Conservation (phyloP, 2,888 invertebrate species). For the Incurvaria masculella region DNA sequence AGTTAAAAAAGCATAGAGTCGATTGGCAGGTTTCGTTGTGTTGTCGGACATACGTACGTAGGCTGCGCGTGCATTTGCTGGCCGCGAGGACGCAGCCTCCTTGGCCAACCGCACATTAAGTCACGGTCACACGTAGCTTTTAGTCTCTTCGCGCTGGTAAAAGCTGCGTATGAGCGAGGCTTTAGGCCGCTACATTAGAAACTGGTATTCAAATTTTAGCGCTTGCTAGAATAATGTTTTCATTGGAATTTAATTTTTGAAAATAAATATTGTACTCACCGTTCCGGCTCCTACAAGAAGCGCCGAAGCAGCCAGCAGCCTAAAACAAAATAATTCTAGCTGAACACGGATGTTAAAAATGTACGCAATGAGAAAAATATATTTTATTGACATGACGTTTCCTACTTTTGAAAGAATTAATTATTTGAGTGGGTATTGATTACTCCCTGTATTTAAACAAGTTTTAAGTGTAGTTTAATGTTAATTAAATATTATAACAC, state of each 20-base stretch:
- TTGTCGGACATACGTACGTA: no score
- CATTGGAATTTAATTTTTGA: slow-evolving; percentile 9
- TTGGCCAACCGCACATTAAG: no score
- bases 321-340: slow-evolving; percentile 23
- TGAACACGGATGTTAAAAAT: slow-evolving; percentile 2
- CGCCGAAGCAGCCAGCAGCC: slow-evolving; percentile 44
- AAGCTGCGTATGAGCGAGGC: no score
- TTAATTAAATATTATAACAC: slow-evolving; percentile 1
- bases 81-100: no score
- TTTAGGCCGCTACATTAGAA: no score
- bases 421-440: background rate
- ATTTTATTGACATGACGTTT: slow-evolving; percentile 6
- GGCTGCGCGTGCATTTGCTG: no score
- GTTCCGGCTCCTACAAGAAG: slow-evolving; percentile 34
- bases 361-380: slow-evolving; percentile 9
- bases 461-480: background rate
- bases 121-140: no score
- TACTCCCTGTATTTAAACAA: background rate
- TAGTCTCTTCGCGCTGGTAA: no score
- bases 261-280: slow-evolving; percentile 28
- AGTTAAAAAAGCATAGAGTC: no score
- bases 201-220: no score
- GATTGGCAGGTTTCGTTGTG: background rate
- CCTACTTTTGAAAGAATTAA: slow-evolving; percentile 7
- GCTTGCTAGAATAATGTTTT: no score